These are phyloP conservation scores for Falco rusticolus DNA, from an alignment of 2,797 vertebrate species.

Conservation along the genomic window DNA sequence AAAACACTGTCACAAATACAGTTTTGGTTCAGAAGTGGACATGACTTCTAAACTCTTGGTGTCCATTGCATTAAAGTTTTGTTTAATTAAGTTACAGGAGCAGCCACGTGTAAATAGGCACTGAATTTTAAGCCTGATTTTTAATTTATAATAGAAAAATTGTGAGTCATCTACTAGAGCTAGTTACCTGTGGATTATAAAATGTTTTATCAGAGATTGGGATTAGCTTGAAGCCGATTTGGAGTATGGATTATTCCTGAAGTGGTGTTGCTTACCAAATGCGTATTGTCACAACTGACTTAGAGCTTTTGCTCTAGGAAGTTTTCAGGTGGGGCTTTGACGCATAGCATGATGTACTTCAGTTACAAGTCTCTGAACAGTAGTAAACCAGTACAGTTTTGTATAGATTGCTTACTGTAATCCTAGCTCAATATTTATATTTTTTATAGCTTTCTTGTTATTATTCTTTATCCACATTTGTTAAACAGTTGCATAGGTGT, in stretches of 20 bases:
- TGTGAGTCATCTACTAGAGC: background rate
- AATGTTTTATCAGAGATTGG: background rate
- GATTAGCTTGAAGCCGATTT: background rate
- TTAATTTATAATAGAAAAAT: background rate
- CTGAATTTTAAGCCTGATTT: background rate
- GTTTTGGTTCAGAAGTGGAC: background rate
- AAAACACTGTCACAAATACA: background rate
- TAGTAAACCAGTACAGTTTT: background rate
- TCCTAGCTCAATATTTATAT: background rate
- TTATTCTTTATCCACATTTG: background rate
- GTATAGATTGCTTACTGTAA: background rate
- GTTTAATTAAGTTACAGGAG: background rate
- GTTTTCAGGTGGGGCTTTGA: background rate
- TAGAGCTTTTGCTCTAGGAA: background rate
- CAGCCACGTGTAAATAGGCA: background rate
- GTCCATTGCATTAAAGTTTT: background rate
- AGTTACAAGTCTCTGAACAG: background rate
- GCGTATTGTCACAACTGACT: background rate
- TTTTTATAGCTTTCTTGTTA: background rate
- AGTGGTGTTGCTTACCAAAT: background rate
- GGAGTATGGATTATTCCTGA: conserved; percentile 19
- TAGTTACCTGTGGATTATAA: background rate
- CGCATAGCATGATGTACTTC: background rate
- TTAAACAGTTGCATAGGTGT: background rate
- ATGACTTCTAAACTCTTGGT: background rate